Percentiles rank a stretch among this genome's conserved stretches.
These are phyloP conservation scores for Iselma pallidipennis DNA, from an alignment of 2,888 invertebrate genomes.

Conservation along the genomic window DNA sequence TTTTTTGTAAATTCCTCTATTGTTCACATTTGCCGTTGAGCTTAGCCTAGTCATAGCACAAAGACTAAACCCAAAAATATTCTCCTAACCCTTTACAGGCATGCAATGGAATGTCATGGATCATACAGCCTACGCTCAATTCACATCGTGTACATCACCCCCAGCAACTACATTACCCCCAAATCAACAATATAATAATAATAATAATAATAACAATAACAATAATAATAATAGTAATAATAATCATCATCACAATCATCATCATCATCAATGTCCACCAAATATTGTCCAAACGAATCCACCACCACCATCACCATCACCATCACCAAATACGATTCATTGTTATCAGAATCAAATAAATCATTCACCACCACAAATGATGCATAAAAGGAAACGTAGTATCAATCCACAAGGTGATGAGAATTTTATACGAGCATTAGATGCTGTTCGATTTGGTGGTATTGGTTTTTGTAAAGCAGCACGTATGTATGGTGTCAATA, in stretches of 20 bases:
- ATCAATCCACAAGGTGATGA: slow-evolving; percentile 82
- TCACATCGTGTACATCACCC: slow-evolving; percentile 64
- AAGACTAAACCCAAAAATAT: slow-evolving; percentile 13
- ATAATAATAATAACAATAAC: slow-evolving; percentile 54
- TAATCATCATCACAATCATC: slow-evolving; percentile 7
- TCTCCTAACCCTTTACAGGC: slow-evolving; percentile 60
- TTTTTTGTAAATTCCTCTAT: slow-evolving; percentile 8
- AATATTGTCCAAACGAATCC: slow-evolving; percentile 13
- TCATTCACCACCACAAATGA: slow-evolving; percentile 54
- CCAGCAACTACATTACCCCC: slow-evolving; percentile 55
- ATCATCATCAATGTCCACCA: slow-evolving; percentile 11
- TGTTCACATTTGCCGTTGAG: slow-evolving; percentile 54
- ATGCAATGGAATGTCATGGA: slow-evolving; percentile 83
- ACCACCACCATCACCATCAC: slow-evolving; percentile 41
- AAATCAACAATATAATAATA: slow-evolving; percentile 60
- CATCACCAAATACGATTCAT: slow-evolving; percentile 34
- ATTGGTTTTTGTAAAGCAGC: slow-evolving; percentile 88
- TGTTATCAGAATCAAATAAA: slow-evolving; percentile 43
- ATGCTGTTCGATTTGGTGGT: slow-evolving; percentile 80
- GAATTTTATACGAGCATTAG: slow-evolving; percentile 79
- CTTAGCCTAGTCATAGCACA: slow-evolving; percentile 47
- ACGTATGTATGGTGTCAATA: slow-evolving; percentile 81
- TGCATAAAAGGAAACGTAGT: slow-evolving; percentile 70
- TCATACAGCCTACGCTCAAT: slow-evolving; percentile 74
- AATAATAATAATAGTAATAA: background rate